Conservation (phyloP, 2,113 vertebrate species). For the Grantiella picta region DNA sequence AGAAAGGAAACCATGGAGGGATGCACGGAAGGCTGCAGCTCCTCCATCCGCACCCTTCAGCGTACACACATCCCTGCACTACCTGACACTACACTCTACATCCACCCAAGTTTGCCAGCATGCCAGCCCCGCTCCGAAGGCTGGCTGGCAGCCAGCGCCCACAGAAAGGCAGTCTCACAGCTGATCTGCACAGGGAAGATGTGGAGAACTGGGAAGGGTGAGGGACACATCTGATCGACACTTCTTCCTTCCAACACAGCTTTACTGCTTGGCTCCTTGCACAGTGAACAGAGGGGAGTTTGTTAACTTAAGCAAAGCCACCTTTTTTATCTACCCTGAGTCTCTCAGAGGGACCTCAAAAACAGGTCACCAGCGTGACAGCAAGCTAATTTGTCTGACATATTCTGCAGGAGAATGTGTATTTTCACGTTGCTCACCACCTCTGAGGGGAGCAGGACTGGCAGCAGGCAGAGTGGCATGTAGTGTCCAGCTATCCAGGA, state of each 20-base stretch:
- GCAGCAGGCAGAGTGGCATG: fast-evolving
- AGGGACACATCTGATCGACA: not conserved
- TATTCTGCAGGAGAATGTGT: not conserved
- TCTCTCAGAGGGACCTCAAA: not conserved
- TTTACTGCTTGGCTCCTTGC: not conserved
- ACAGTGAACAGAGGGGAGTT: not conserved
- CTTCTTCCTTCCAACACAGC: not conserved
- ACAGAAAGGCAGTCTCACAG: not conserved
- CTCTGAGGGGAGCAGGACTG: not conserved
- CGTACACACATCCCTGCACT: not conserved
- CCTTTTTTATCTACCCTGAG: not conserved
- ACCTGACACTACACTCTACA: not conserved
- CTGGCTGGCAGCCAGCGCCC: not conserved
- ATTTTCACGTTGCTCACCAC: not conserved
- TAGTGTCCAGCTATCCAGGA: not conserved
- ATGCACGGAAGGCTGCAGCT: not conserved
- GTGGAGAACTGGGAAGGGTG: not conserved
- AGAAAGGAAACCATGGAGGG: not conserved
- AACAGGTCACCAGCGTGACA: fast-evolving
- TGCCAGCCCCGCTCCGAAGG: not conserved
- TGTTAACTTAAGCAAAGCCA: not conserved
- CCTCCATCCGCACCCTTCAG: not conserved
- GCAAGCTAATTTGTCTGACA: not conserved
- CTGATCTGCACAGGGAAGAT: not conserved
- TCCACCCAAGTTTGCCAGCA: fast-evolving